Conservation (phyloP, 2,113 vertebrate genomes). For the Sinocyclocheilus rhinocerous region DNA sequence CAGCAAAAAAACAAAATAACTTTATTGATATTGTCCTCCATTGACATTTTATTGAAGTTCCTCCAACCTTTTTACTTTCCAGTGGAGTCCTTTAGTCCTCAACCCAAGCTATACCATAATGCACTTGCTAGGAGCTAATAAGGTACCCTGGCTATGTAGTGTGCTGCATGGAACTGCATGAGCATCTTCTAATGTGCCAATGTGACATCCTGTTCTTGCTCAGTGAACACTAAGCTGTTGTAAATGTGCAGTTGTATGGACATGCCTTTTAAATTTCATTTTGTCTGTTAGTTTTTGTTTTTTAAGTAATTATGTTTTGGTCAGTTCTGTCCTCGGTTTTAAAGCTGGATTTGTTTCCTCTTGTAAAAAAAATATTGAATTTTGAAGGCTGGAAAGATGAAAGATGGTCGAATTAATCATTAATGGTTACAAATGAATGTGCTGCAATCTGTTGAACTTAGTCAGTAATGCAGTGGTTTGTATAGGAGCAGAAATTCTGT, state of each 20-base stretch:
- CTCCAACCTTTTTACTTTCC: constrained; percentile 78
- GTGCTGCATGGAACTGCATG: constrained; percentile 80
- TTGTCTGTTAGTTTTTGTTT: not conserved
- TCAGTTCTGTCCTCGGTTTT: not conserved
- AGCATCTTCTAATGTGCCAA: not conserved
- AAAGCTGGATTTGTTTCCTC: not conserved
- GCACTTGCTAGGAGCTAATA: constrained; percentile 98
- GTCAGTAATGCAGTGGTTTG: not conserved
- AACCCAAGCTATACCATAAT: constrained; percentile 99
- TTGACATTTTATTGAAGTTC: constrained; percentile 62
- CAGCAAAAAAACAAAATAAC: not conserved
- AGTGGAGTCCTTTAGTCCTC: constrained; percentile 99
- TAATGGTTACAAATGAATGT: constrained; percentile 44
- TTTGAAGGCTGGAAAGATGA: no score
- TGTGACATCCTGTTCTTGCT: constrained; percentile 14
- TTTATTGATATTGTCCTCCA: not conserved
- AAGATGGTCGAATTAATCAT: not conserved
- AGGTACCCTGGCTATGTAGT: constrained; percentile 83
- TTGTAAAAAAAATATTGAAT: no score
- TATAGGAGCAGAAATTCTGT: not conserved
- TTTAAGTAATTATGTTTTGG: not conserved
- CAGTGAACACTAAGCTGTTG: not conserved
- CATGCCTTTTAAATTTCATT: not conserved
- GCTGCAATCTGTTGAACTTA: constrained; percentile 65
- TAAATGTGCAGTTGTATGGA: constrained; percentile 34